phyloP scores from a whole-genome alignment of 2,888 invertebrate species.

The Nesidiocoris tenuis region DNA sequence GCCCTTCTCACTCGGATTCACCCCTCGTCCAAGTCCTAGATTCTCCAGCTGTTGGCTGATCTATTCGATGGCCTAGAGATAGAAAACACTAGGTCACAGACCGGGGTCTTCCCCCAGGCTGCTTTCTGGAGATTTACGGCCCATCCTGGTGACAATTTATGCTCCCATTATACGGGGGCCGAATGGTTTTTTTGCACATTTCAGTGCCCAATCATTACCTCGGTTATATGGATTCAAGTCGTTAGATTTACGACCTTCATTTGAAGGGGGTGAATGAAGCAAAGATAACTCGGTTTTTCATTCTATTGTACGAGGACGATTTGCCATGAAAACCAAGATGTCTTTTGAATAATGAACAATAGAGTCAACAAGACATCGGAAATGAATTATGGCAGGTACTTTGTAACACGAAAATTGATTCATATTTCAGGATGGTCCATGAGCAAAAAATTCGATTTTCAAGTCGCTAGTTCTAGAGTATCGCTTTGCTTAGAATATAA shows the following conservation, averaged over 20 bases:
- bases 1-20: neutral
- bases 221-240: neutral
- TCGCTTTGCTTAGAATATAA: too few relatives aligned
- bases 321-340: neutral
- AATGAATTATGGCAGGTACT: neutral
- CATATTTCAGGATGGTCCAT: too few relatives aligned
- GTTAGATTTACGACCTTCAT: neutral
- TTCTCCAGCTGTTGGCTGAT: neutral
- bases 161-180: conserved; percentile 24
- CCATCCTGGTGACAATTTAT: conserved; percentile 17
- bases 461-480: too few relatives aligned
- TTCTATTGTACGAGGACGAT: neutral
- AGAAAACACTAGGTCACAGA: neutral
- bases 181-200: conserved; percentile 1
- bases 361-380: neutral
- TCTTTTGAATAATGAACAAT: neutral
- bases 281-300: neutral
- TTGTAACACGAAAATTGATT: too few relatives aligned
- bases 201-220: neutral
- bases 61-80: neutral
- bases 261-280: neutral
- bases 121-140: conserved; percentile 28
- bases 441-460: too few relatives aligned
- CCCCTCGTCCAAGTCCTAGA: too few relatives aligned
- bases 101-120: neutral